Evolutionary conservation across 2,113 vertebrate species (phyloP).

Genomic region (Trematomus loennbergii): DNA sequence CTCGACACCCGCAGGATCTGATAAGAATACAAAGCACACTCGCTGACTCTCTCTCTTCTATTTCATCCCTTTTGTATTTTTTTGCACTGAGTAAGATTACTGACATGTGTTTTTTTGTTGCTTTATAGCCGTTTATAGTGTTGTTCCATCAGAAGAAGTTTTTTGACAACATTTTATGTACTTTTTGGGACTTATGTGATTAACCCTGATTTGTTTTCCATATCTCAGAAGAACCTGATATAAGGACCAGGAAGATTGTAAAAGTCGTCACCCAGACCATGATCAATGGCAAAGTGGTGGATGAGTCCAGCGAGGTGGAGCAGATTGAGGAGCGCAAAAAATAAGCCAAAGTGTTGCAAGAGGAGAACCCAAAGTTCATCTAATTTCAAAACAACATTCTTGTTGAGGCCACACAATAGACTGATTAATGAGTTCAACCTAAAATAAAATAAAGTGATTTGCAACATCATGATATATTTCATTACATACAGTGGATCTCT

Average conservation of each 20-base stretch:
- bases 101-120: neutral
- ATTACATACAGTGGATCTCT: neutral
- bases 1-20: neutral
- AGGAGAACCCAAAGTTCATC: slow-evolving; percentile 18
- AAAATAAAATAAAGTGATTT: neutral
- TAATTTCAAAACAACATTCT: neutral
- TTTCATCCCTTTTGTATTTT: slow-evolving; percentile 7
- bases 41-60: neutral
- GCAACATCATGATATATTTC: neutral
- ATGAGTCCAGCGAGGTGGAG: slow-evolving; percentile 86
- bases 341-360: slow-evolving; percentile 54
- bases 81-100: neutral
- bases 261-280: slow-evolving; percentile 87
- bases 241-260: slow-evolving; percentile 86
- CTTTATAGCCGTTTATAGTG: too few relatives aligned
- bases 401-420: slow-evolving; percentile 9
- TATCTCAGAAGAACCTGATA: slow-evolving; percentile 82
- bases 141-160: too few relatives aligned
- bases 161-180: neutral
- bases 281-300: slow-evolving; percentile 85
- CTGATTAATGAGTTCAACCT: neutral
- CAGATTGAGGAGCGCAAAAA: slow-evolving; percentile 84
- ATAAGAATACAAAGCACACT: neutral
- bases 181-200: too few relatives aligned
- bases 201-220: slow-evolving; percentile 4